Conservation (phyloP, 2,888 invertebrate species). For the Eucriotettix oculatus region DNA sequence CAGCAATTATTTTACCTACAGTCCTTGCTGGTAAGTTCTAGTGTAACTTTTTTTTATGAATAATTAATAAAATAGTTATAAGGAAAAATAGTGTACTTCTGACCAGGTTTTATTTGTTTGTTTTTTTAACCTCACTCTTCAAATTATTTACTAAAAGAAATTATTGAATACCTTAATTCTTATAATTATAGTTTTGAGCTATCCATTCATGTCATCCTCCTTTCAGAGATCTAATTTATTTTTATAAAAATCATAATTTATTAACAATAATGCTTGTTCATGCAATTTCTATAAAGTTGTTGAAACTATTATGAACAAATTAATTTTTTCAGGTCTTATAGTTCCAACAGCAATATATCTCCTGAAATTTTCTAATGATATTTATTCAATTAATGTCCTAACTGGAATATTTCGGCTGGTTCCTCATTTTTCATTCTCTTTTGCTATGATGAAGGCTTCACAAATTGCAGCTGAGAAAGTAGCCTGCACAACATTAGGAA, state of each 20-base stretch:
- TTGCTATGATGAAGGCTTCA: not conserved
- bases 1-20: not conserved
- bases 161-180: too few relatives aligned
- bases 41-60: not conserved
- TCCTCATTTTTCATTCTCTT: not conserved
- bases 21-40: not conserved
- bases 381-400: not conserved
- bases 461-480: not conserved
- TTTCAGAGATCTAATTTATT: too few relatives aligned
- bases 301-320: not conserved
- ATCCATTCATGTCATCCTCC: too few relatives aligned
- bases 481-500: too few relatives aligned
- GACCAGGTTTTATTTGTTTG: too few relatives aligned
- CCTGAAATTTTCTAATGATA: not conserved
- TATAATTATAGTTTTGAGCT: too few relatives aligned
- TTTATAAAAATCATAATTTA: too few relatives aligned
- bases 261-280: too few relatives aligned
- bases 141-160: too few relatives aligned
- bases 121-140: too few relatives aligned
- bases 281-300: not conserved
- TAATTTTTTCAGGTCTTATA: not conserved
- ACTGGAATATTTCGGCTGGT: not conserved
- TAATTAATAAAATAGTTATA: too few relatives aligned
- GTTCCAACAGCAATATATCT: not conserved
- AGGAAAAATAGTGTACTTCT: too few relatives aligned